Evolutionary conservation across 1,140 invertebrate species (phyloP), one percentile per base, ranked within the genome.

Genomic region (Bombus balteatus): DNA sequence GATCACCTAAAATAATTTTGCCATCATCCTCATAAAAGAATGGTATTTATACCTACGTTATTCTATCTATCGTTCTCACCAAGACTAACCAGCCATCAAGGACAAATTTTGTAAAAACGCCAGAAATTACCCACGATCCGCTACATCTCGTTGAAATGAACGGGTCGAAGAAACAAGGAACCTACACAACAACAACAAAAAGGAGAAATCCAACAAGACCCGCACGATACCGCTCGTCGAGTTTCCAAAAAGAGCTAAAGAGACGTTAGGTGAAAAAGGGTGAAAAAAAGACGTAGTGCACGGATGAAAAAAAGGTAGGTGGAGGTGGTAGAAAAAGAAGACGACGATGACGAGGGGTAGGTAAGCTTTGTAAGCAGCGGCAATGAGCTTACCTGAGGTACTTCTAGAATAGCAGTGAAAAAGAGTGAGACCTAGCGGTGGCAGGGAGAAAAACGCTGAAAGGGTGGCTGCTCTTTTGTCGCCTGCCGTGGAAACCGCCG

Each of bases 351-450:
- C 41, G 43, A 74, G 32, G 59, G n/a, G 28, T 53, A 57, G 59
- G 57, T 62, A 81, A 85, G 83, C 83, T 85, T 81, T 85, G 70
- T 77, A 76, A 84, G 81, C 74, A 84, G 65, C 81, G 57, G 81
- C 85, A 83, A 87, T 83, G 85, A 84, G 81, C 81, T 87, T 84
- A 87, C 85, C 66, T 70, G 74, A 53, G 81, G 32, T 72, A 74
- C 65, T 70, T 84, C 43, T 84, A 28, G 59, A 77, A 73, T 84
- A 39, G 74, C 66, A 18, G 43, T 43, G 73, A 76, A 84, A 87
- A 87, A 84, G 74, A 70, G 28, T 22, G 28, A 66, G 77, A 85
- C 34, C 78, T 74, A 85, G 73, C 62, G 43, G 15, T 65, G 72
- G 62, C 13, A 32, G 12, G 28, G 32, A n/a, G 32, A 68, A 75